Percentiles rank a stretch among this genome's conserved stretches.
Conservation (phyloP, 2,113 vertebrate genomes). For the Amblyopsis rosae region DNA sequence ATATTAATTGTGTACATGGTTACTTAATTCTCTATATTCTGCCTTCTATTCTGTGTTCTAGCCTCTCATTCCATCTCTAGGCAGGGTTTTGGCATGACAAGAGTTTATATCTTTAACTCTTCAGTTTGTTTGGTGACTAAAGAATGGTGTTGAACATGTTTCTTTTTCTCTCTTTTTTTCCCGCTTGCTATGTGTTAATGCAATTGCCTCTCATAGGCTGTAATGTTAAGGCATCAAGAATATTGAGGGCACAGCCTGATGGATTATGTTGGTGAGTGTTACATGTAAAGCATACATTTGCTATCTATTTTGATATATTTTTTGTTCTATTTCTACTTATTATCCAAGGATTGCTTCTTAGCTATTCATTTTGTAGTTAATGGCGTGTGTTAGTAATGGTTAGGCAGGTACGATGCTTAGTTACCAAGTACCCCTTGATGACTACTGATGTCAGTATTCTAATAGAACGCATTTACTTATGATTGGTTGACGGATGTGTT, state of each 20-base stretch:
- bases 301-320: not conserved
- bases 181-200: constrained; percentile 7
- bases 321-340: not conserved
- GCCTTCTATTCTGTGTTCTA: not conserved
- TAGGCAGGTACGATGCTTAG: too few relatives aligned
- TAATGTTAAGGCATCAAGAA: constrained; percentile 25
- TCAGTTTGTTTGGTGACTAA: constrained; percentile 30
- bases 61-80: not conserved
- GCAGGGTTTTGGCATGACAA: constrained; percentile 3
- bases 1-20: too few relatives aligned
- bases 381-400: too few relatives aligned
- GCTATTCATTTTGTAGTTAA: too few relatives aligned
- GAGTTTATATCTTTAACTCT: not conserved
- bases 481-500: too few relatives aligned
- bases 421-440: too few relatives aligned
- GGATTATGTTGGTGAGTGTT: constrained; percentile 65
- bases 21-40: not conserved
- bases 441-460: too few relatives aligned
- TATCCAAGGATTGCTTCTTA: not conserved
- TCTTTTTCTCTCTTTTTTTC: constrained; percentile 9
- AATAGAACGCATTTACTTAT: too few relatives aligned
- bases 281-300: not conserved
- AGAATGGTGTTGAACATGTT: constrained; percentile 62
- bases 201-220: constrained; percentile 5
- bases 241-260: constrained; percentile 45